These are phyloP conservation scores for Axinella damicornis DNA, from an alignment of 37 sponge, comb jelly and placozoan genomes.

Conservation along the genomic window DNA sequence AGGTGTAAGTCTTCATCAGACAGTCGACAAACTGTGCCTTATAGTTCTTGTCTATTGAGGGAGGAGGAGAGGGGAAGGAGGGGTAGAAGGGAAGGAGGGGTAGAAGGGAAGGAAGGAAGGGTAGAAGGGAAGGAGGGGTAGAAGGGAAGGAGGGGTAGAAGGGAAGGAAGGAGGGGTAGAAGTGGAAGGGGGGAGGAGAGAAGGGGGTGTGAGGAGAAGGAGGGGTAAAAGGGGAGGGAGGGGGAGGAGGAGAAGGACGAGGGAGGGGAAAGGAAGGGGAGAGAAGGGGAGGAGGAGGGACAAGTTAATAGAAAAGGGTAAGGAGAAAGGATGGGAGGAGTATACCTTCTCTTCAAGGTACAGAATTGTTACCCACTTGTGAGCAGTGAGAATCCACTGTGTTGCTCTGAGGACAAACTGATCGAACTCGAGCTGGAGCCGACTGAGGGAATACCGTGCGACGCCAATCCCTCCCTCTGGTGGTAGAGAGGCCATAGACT, in stretches of 20 bases:
- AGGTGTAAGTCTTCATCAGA: slow-evolving; percentile 84
- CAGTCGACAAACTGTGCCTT: slow-evolving; percentile 81
- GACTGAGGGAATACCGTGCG: slow-evolving; percentile 67
- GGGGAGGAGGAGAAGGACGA: too few species aligned
- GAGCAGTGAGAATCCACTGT: slow-evolving; percentile 84
- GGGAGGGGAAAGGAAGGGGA: too few species aligned
- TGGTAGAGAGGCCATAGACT: slow-evolving; percentile 30
- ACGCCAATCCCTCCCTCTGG: neutral
- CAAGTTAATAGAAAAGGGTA: too few species aligned
- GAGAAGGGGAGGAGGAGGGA: too few species aligned
- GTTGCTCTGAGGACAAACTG: slow-evolving; percentile 88
- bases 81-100: neutral
- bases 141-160: too few species aligned
- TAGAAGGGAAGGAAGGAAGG: too few species aligned
- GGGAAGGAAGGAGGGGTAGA: neutral
- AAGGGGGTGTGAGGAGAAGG: too few species aligned
- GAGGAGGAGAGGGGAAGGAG: neutral
- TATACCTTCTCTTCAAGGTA: too few species aligned
- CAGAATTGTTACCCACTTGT: slow-evolving; percentile 82
- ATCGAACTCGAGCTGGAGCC: slow-evolving; percentile 92
- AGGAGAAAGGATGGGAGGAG: too few species aligned
- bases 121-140: too few species aligned
- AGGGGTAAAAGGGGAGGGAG: too few species aligned
- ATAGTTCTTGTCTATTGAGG: slow-evolving; percentile 36
- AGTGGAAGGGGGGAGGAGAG: too few species aligned